Evolutionary conservation across 2,113 vertebrate species (phyloP).

Genomic region (Elanoides forficatus): DNA sequence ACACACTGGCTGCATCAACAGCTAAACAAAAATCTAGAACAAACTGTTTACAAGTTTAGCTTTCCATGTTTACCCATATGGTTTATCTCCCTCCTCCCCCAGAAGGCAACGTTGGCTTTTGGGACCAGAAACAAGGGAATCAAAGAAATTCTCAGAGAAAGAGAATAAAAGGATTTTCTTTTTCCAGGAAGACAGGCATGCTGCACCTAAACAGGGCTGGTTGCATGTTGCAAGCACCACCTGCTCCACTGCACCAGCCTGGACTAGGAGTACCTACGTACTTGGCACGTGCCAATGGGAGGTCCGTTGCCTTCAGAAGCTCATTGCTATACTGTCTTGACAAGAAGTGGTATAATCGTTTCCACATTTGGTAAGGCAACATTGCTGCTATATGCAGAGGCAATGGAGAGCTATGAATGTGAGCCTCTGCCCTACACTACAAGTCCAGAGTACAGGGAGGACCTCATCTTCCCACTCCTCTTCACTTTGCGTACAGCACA

Average conservation of each 20-base stretch:
- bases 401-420: background rate
- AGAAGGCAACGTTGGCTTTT: background rate
- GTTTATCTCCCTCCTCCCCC: background rate
- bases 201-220: background rate
- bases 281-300: background rate
- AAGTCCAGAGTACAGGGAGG: too few relatives aligned
- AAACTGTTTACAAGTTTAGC: background rate
- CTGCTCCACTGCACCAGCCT: background rate
- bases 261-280: fast-evolving
- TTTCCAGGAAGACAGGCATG: fast-evolving
- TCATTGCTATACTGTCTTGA: background rate
- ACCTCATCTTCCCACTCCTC: background rate
- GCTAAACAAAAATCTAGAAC: background rate
- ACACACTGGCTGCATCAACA: background rate
- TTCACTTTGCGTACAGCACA: background rate
- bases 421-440: background rate
- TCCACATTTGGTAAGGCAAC: background rate
- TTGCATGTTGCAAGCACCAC: background rate
- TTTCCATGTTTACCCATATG: background rate
- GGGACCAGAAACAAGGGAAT: background rate
- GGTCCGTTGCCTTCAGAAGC: background rate
- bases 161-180: background rate
- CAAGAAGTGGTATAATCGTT: background rate
- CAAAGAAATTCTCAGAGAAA: background rate
- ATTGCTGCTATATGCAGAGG: fast-evolving